Evolutionary conservation across 2,113 vertebrate species (phyloP).

Genomic region (Mustela lutreola): DNA sequence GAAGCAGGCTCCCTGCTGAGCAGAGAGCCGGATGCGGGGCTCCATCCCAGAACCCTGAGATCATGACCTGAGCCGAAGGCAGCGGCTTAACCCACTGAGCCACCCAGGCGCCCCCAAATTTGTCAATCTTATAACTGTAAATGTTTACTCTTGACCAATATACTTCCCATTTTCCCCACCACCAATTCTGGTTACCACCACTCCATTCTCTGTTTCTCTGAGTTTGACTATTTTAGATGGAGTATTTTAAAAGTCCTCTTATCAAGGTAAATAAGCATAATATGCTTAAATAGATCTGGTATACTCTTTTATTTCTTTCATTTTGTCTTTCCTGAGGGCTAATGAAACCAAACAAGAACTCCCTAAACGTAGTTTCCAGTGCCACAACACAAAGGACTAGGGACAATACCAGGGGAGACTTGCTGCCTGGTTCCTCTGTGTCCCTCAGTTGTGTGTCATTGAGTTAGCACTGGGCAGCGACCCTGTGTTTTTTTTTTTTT

Average conservation of each 20-base stretch:
- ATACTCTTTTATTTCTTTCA: background rate
- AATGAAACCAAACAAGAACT: background rate
- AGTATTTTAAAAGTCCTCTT: background rate
- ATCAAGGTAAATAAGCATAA: background rate
- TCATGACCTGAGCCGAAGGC: no score
- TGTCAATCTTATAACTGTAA: background rate
- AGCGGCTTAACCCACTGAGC: no score
- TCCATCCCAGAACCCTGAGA: no score
- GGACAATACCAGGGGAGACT: background rate
- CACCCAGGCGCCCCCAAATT: background rate
- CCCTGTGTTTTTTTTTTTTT: background rate
- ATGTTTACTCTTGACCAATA: background rate
- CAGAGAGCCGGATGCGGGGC: no score
- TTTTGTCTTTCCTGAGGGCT: background rate
- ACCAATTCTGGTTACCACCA: background rate
- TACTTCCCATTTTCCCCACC: background rate
- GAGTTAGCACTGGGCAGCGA: background rate
- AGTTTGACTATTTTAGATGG: background rate
- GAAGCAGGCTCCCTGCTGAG: no score
- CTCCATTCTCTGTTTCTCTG: background rate
- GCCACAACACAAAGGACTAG: rapidly evolving
- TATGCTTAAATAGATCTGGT: background rate
- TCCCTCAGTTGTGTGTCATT: background rate
- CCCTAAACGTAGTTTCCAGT: background rate
- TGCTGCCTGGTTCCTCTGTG: background rate